Conservation (phyloP, 2,888 invertebrate species). For the Drosophila pegasa region DNA sequence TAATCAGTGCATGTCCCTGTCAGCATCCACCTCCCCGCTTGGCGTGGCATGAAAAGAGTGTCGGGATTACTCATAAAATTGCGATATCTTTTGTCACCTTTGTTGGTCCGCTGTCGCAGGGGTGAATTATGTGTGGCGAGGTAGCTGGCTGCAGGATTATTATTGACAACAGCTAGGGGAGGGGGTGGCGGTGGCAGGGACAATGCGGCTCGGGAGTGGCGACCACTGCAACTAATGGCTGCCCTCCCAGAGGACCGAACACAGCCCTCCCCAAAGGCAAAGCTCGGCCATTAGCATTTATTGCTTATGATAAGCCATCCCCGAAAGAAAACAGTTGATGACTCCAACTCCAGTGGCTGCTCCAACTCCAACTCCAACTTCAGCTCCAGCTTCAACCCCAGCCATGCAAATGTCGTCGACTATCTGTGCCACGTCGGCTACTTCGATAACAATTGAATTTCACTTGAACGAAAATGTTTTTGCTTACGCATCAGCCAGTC, state of each 20-base stretch:
- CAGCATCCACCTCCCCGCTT: slow-evolving; percentile 29
- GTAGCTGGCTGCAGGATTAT: slow-evolving; percentile 38
- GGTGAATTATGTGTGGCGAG: slow-evolving; percentile 24
- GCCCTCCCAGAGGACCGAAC: slow-evolving; percentile 33
- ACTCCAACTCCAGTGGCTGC: not conserved
- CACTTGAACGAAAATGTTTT: slow-evolving; percentile 54
- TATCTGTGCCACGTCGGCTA: slow-evolving; percentile 31
- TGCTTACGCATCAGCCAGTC: slow-evolving; percentile 58
- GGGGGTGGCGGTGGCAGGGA: too few species aligned
- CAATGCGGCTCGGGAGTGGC: not conserved
- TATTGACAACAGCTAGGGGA: slow-evolving; percentile 38
- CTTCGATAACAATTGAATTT: slow-evolving; percentile 54
- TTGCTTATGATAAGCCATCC: slow-evolving; percentile 67
- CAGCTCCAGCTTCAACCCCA: slow-evolving; percentile 1
- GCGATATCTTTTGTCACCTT: slow-evolving; percentile 83
- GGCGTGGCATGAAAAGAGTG: slow-evolving; percentile 56
- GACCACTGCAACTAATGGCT: slow-evolving; percentile 52
- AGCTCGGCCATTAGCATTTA: slow-evolving; percentile 73
- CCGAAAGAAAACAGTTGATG: slow-evolving; percentile 21
- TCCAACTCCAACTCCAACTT: not conserved
- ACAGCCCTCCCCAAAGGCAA: slow-evolving; percentile 28
- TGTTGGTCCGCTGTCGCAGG: slow-evolving; percentile 46
- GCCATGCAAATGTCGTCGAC: slow-evolving; percentile 42
- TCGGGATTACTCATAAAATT: slow-evolving; percentile 80
- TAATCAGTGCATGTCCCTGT: slow-evolving; percentile 71